These are phyloP conservation scores for Copsychus sechellarum DNA, from an alignment of 2,113 vertebrate species.

Conservation along the genomic window DNA sequence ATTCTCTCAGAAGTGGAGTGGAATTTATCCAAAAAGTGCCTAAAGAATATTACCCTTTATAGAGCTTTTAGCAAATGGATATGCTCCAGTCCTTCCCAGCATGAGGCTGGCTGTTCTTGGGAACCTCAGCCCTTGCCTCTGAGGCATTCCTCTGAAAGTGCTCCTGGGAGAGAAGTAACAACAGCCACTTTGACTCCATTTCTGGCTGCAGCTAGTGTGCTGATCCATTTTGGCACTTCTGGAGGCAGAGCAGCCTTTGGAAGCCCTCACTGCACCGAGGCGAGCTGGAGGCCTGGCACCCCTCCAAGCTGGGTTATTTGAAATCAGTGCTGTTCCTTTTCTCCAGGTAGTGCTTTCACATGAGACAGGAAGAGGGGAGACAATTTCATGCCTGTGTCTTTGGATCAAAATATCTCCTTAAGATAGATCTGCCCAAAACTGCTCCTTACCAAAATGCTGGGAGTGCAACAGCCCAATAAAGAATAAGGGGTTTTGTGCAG, in stretches of 20 bases:
- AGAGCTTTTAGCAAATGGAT: neutral
- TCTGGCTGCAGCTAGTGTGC: neutral
- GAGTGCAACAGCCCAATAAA: neutral
- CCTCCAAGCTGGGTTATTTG: slow-evolving; percentile 51
- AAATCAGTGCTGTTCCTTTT: slow-evolving; percentile 43
- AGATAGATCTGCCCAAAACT: neutral
- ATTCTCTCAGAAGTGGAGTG: neutral
- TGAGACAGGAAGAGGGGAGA: neutral
- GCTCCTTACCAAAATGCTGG: neutral
- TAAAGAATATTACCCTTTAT: slow-evolving; percentile 9
- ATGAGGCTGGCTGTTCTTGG: neutral
- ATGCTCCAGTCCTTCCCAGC: neutral
- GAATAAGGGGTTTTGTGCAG: neutral
- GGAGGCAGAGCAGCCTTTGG: slow-evolving; percentile 56
- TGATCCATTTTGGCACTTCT: slow-evolving; percentile 48
- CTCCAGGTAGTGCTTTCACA: slow-evolving; percentile 19
- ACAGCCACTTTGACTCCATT: slow-evolving; percentile 33
- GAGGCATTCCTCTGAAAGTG: neutral
- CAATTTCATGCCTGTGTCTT: slow-evolving; percentile 14
- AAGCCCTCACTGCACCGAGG: neutral
- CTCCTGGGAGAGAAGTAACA: slow-evolving; percentile 15
- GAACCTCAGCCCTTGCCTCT: neutral
- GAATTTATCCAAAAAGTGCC: neutral
- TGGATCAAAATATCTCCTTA: slow-evolving; percentile 27
- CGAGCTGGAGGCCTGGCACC: slow-evolving; percentile 32